Base-by-base conservation (phyloP, 1,140 invertebrate genomes). In the Glossosoma conforme region DNA sequence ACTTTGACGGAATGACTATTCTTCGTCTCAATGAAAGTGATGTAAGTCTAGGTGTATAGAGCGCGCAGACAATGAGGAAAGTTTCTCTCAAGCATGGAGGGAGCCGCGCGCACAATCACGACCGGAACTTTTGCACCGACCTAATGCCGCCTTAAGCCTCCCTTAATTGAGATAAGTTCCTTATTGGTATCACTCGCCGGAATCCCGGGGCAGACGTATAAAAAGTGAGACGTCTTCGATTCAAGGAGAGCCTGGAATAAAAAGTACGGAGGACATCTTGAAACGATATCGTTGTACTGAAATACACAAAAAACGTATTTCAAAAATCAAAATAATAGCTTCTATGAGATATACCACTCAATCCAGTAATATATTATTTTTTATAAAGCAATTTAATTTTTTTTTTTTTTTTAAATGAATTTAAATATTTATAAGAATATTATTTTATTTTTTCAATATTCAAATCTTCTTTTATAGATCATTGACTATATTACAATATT, bases 81-180 rank as follows among this genome's bases (percentile, higher is more conserved):
- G 51, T 58, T 58, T 57, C 32, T 14, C 51, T 17, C 28, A 25
- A 10, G 17, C 42, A 44, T 36, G 19, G 32, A 43, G 15, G 33
- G 44, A 41, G 1, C 4, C 9, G 21, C 24, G 37, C 54, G 43
- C 44, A 50, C 51, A 49, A 58, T 58, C 56, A 54, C 56, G 44
- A 43, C 51, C 32, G 44, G 51, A 58, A 51, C 51, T 58, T 58
- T 58, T 32, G 20, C 38, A 14, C 38, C 51, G 21, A 47, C 51
- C 51, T 58, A 58, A 58, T 58, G 41, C 56, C 38, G 43, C 18
- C 47, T 44, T 58, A 58, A 58, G 56, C 46, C 47, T 21, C 36
- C 33, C 52, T 54, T 54, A 58, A 58, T 58, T 58, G 47, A 58
- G 51, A 58, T 54, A 58, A 58, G 56, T 58, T 58, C 56, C 52